phyloP scores from a whole-genome alignment of 2,888 invertebrate genomes.

The Melanostoma mellinum region DNA sequence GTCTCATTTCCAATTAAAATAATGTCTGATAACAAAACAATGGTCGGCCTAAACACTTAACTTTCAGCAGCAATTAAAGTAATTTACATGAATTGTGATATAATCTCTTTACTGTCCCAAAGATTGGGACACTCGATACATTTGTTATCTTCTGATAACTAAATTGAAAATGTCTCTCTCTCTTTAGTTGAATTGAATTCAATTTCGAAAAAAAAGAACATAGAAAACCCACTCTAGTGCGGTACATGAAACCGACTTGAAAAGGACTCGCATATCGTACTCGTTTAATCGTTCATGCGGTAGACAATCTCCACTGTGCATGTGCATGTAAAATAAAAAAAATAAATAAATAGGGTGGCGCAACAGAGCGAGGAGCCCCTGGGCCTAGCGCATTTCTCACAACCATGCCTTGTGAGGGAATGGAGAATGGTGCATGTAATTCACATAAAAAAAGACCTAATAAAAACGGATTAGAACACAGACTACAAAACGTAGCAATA shows the following conservation, averaged over 20 bases:
- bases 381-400: too few relatives aligned
- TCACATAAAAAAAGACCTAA: slow-evolving; percentile 65
- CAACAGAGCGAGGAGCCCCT: too few relatives aligned
- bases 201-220: neutral
- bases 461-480: slow-evolving; percentile 68
- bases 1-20: too few relatives aligned
- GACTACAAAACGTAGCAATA: slow-evolving; percentile 59
- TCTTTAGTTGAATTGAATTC: neutral
- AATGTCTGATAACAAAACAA: too few relatives aligned
- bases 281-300: slow-evolving; percentile 59
- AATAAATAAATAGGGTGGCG: too few relatives aligned
- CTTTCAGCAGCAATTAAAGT: too few relatives aligned
- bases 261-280: slow-evolving; percentile 1
- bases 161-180: neutral
- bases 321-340: slow-evolving; percentile 67
- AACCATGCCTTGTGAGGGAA: too few relatives aligned
- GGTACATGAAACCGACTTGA: neutral
- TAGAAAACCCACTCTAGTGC: neutral
- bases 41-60: too few relatives aligned
- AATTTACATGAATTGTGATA: too few relatives aligned
- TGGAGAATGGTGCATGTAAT: slow-evolving; percentile 61
- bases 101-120: too few relatives aligned
- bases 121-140: too few relatives aligned
- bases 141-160: neutral
- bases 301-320: slow-evolving; percentile 43